Conservation (phyloP, 1,140 invertebrate genomes). For the Orussus abietinus region DNA sequence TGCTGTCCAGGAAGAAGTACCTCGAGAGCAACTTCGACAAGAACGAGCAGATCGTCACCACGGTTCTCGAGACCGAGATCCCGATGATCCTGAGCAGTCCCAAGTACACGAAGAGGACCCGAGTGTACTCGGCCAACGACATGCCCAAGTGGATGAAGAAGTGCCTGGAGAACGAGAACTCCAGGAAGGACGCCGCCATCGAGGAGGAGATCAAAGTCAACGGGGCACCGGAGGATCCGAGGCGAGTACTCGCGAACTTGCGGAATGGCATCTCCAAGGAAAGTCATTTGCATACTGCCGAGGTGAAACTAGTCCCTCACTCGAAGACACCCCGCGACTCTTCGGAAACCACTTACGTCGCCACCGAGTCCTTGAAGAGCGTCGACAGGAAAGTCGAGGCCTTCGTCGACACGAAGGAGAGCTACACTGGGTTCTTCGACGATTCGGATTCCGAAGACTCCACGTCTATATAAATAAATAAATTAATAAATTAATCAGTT, state of each 20-base stretch:
- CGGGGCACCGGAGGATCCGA: slow-evolving; percentile 9
- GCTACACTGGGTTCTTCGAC: slow-evolving; percentile 25
- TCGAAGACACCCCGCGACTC: slow-evolving; percentile 27
- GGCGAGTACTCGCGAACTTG: slow-evolving; percentile 12
- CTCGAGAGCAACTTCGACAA: slow-evolving; percentile 48
- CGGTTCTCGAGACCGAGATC: slow-evolving; percentile 44
- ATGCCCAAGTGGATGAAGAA: slow-evolving; percentile 46
- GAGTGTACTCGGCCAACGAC: slow-evolving; percentile 37
- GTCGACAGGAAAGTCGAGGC: too few species aligned
- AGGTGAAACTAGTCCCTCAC: slow-evolving; percentile 14
- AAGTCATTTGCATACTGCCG: slow-evolving; percentile 17
- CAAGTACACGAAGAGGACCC: slow-evolving; percentile 40
- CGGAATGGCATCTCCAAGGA: slow-evolving; percentile 17
- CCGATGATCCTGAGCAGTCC: slow-evolving; percentile 37
- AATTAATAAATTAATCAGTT: too few species aligned
- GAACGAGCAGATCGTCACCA: slow-evolving; percentile 47
- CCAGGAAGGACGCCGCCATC: slow-evolving; percentile 11
- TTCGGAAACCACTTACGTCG: slow-evolving; percentile 30
- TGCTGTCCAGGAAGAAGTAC: slow-evolving; percentile 43
- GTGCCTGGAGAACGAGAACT: slow-evolving; percentile 33
- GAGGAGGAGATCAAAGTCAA: slow-evolving; percentile 8
- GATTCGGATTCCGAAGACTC: slow-evolving; percentile 44
- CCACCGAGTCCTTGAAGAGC: too few species aligned
- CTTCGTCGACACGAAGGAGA: slow-evolving; percentile 26
- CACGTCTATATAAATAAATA: slow-evolving; percentile 45